Conservation (phyloP, 1,140 invertebrate genomes). For the Drosophila ercepeae region DNA sequence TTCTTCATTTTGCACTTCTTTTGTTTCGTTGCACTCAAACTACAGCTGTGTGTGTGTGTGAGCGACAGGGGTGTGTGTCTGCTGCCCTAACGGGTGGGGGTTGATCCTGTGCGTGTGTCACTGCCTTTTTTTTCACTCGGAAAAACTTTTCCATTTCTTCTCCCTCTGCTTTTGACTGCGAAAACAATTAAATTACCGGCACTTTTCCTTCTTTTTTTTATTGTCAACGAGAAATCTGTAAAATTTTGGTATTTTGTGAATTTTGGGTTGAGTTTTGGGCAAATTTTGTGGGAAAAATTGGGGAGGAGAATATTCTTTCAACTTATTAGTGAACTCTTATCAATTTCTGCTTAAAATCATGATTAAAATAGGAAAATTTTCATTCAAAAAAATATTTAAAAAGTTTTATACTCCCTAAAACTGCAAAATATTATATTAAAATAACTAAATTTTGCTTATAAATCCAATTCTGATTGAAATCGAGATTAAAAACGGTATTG, state of each 20-base stretch:
- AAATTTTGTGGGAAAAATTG: not conserved
- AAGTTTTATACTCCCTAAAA: too few species aligned
- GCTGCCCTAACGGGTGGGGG: constrained; percentile 3
- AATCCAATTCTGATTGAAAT: too few species aligned
- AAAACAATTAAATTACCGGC: constrained; percentile 52
- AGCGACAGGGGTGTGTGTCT: constrained; percentile 19
- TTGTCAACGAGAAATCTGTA: constrained; percentile 5
- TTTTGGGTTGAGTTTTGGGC: not conserved
- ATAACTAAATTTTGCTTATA: too few species aligned
- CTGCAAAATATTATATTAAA: too few species aligned
- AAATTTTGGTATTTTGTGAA: constrained; percentile 8
- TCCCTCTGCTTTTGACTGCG: constrained; percentile 10
- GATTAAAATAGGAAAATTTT: too few species aligned
- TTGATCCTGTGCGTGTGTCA: constrained; percentile 26
- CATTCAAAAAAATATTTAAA: too few species aligned
- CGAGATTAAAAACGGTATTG: too few species aligned
- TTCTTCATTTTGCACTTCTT: constrained; percentile 31
- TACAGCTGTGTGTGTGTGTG: not conserved
- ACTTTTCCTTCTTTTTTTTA: constrained; percentile 7
- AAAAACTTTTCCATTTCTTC: constrained; percentile 27
- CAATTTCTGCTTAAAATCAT: too few species aligned
- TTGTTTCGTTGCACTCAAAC: constrained; percentile 32
- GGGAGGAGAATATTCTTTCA: too few species aligned
- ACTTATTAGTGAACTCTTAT: too few species aligned
- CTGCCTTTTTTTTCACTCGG: constrained; percentile 11